A percentile compares a stretch with the other conserved stretches of the same genome.
Conservation (phyloP, 2,797 vertebrate species). For the Meriones psammophilus region DNA sequence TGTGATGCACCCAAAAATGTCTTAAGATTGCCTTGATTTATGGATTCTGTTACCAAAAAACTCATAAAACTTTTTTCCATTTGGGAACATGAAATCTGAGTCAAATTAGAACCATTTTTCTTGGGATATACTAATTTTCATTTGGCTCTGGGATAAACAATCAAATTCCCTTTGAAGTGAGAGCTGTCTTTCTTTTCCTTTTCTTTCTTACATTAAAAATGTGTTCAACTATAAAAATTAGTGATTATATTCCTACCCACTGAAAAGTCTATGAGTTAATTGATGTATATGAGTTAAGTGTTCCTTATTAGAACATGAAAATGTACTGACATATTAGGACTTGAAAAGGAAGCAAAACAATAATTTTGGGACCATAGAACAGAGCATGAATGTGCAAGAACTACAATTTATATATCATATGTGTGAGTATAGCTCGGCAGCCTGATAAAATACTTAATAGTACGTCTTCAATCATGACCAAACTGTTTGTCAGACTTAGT, state of each 20-base stretch:
- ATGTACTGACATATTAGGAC: not conserved
- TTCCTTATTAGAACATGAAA: slow-evolving; percentile 24
- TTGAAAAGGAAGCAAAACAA: not conserved
- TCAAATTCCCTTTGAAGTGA: not conserved
- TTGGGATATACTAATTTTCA: not conserved
- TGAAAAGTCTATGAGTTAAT: not conserved
- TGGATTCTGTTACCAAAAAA: not conserved
- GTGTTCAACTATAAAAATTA: slow-evolving; percentile 1
- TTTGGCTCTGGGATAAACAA: not conserved
- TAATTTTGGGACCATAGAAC: slow-evolving; percentile 37
- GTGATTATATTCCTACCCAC: not conserved
- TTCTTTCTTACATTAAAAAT: not conserved
- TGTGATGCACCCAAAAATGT: not conserved
- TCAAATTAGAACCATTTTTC: too few species aligned
- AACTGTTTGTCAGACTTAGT: not conserved
- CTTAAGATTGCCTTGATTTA: not conserved
- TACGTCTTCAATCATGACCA: not conserved
- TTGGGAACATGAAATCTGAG: not conserved
- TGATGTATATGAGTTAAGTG: not conserved
- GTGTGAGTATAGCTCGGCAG: not conserved
- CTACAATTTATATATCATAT: not conserved
- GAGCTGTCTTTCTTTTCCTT: not conserved
- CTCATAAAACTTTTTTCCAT: not conserved
- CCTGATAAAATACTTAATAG: not conserved
- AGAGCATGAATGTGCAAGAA: not conserved